Evolutionary conservation across 2,113 vertebrate species (phyloP).

Genomic region (Psilopogon haemacephalus): DNA sequence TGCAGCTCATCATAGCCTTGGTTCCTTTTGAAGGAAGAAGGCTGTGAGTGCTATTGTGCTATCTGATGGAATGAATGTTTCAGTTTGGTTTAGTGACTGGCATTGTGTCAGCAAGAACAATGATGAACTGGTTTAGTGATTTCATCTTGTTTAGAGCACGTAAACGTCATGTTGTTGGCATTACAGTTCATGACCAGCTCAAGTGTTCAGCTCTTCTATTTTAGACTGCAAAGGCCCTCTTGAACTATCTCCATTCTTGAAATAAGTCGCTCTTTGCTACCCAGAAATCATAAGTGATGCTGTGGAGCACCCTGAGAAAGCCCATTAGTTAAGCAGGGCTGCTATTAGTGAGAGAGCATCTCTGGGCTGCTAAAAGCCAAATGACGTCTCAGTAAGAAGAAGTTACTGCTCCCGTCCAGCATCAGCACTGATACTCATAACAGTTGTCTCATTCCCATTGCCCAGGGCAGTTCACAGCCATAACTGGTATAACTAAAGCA

Average conservation of each 20-base stretch:
- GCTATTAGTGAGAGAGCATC: not conserved
- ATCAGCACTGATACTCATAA: not conserved
- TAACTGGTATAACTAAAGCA: not conserved
- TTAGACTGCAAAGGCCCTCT: not conserved
- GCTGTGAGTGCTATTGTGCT: accelerated
- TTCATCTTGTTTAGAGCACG: not conserved
- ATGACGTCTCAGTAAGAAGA: not conserved
- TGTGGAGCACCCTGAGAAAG: not conserved
- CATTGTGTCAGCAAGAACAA: not conserved
- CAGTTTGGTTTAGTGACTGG: not conserved
- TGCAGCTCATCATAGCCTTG: not conserved
- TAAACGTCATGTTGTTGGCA: not conserved
- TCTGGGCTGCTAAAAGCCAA: not conserved
- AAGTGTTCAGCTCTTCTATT: not conserved
- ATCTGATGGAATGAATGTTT: accelerated
- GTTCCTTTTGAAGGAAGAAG: not conserved
- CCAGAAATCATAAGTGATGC: not conserved
- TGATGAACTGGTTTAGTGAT: not conserved
- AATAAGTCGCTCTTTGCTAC: not conserved
- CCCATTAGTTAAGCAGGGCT: slow-evolving; percentile 1
- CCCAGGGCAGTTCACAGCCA: not conserved
- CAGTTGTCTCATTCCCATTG: not conserved
- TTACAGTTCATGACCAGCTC: not conserved
- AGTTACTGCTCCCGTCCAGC: not conserved
- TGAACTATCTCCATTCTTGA: not conserved